Conservation (phyloP, 2,888 invertebrate species). For the Keiferia lycopersicella region DNA sequence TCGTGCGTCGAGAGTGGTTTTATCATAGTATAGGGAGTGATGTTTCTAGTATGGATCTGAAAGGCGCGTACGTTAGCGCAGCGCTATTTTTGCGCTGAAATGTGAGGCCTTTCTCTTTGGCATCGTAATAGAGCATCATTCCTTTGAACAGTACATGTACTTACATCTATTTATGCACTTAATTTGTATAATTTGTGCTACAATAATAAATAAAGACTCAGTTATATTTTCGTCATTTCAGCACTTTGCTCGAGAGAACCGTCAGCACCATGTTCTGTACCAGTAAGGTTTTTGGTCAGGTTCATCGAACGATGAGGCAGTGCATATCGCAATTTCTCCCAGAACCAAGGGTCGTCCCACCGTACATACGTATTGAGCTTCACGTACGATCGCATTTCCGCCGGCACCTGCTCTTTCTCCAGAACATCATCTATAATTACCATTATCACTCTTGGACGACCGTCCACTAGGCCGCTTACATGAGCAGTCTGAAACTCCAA, state of each 20-base stretch:
- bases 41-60: no score
- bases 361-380: slow-evolving; percentile 89
- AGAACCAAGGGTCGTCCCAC: slow-evolving; percentile 91
- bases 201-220: no score
- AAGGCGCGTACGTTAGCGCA: no score
- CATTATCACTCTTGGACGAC: slow-evolving; percentile 86
- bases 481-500: slow-evolving; percentile 84
- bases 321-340: slow-evolving; percentile 88
- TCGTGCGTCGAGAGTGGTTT: no score
- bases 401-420: slow-evolving; percentile 65
- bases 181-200: no score
- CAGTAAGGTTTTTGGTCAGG: not conserved
- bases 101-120: not conserved
- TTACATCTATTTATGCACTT: no score
- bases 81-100: no score
- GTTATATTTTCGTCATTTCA: not conserved
- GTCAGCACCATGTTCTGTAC: not conserved
- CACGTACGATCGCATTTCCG: slow-evolving; percentile 83
- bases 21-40: no score
- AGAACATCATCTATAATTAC: slow-evolving; percentile 83
- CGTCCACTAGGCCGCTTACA: slow-evolving; percentile 46
- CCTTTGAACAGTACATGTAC: not conserved
- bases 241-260: not conserved
- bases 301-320: slow-evolving; percentile 62
- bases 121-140: not conserved